Base-by-base conservation (phyloP, 2,888 invertebrate species). In the Caenorhabditis drosophilae region DNA sequence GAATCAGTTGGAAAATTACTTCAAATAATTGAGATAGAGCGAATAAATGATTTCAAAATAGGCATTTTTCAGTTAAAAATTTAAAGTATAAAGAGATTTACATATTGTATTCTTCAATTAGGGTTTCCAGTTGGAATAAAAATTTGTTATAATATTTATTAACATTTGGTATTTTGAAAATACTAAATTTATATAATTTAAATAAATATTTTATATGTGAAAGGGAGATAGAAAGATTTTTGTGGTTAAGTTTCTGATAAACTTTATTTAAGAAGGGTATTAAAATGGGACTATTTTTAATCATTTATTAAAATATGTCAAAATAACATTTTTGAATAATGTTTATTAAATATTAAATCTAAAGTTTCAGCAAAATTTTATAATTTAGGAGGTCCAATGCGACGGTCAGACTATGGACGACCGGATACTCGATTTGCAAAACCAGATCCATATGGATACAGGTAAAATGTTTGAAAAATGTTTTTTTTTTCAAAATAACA, bases 391-490 rank as follows among this genome's bases (percentile, higher is more conserved):
- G 64, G 64, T 35, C 36, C 63, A 22, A 46, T 63, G 53, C 53
- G 63, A 3, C 52, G 63, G 16, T 7, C 34, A 25, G 63, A 57
- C n/a, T 63, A 57, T 31, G 51, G 62, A 9, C 62, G 62, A 26
- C n/a, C n/a, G 46, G 63, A 63, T 63, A 55, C 53, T 45, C 63
- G 63, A 18, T 54, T 53, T 45, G 16, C 23, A 4, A 52, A 31
- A 34, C 40, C 44, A 12, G 63, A 63, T 4, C 63, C 63, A 2
- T 63, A 63, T 18, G 51, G 50, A 27, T 47, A n/a, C n/a, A n/a
- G n/a, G n/a, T n/a, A n/a, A n/a, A n/a, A n/a, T n/a, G n/a, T n/a
- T n/a, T n/a, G 23, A 40, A 20, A 15, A n/a, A 36, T 36, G 4
- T 36, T 36, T 31, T 18, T 18, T 2, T 7, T 18, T 3, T 18